phyloP scores from a whole-genome alignment of 1,140 invertebrate genomes.

The Drosophila persimilis region DNA sequence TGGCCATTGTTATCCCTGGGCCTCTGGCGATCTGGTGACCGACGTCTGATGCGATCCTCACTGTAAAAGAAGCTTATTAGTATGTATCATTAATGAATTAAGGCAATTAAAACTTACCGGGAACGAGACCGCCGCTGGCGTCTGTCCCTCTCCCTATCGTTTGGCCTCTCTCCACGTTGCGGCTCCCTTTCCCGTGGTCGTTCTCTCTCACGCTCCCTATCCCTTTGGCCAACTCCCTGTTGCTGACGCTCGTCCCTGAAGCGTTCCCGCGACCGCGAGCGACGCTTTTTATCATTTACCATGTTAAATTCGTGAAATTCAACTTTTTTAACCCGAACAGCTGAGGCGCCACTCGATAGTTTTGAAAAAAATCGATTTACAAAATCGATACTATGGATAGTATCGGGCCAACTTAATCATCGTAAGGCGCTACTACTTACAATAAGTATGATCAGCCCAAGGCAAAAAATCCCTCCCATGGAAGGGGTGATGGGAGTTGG shows the following conservation, averaged over 20 bases:
- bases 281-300: slow-evolving; percentile 84
- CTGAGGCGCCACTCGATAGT: no score
- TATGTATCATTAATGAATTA: neutral
- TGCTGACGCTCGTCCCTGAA: slow-evolving; percentile 54
- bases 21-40: slow-evolving; percentile 70
- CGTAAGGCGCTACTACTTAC: no score
- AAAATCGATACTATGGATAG: no score
- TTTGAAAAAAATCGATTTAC: no score
- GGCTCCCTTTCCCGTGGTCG: slow-evolving; percentile 45
- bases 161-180: slow-evolving; percentile 52
- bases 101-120: slow-evolving; percentile 24
- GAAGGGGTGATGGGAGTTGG: no score
- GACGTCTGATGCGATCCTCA: slow-evolving; percentile 70
- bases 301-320: slow-evolving; percentile 50
- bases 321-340: no score
- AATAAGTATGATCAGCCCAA: no score
- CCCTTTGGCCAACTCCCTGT: slow-evolving; percentile 44
- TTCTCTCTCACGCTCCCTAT: slow-evolving; percentile 63
- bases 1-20: slow-evolving; percentile 28
- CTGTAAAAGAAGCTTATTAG: neutral
- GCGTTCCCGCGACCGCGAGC: slow-evolving; percentile 84
- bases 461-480: no score
- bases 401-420: no score
- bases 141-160: slow-evolving; percentile 63
- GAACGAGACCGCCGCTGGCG: slow-evolving; percentile 78